phyloP scores from a whole-genome alignment of 1,140 invertebrate genomes.

The Pseudomyrmex pallidus region DNA sequence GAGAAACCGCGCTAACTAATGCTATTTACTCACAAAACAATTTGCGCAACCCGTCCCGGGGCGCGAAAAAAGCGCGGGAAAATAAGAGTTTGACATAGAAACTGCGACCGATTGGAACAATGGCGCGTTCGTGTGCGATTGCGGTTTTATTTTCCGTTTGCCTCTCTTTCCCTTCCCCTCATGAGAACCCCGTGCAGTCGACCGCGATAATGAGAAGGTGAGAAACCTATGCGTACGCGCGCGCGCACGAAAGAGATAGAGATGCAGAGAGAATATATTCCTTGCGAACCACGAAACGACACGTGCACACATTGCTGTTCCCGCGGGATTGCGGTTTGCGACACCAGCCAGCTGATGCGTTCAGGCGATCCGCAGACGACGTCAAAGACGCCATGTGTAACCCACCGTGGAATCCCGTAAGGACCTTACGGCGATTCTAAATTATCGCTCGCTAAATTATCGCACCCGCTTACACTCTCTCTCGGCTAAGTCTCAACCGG shows the following conservation, averaged over 20 bases:
- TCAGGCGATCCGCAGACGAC: conserved; percentile 1
- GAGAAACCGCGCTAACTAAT: background rate
- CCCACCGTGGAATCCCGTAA: conserved; percentile 53
- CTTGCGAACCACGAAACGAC: background rate
- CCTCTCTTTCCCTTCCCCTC: background rate
- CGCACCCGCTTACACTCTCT: no score
- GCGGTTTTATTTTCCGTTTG: conserved; percentile 29
- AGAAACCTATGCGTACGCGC: background rate
- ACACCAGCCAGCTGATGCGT: conserved; percentile 7
- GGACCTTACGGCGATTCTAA: conserved; percentile 51
- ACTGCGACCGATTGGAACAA: conserved; percentile 10
- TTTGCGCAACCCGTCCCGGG: background rate
- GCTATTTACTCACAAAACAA: conserved; percentile 12
- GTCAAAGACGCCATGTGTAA: conserved; percentile 16
- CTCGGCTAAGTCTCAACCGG: no score
- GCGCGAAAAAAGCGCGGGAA: background rate
- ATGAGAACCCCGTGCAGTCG: conserved; percentile 17
- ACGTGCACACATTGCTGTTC: conserved; percentile 9
- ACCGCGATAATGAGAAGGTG: conserved; percentile 20
- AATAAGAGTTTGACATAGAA: conserved; percentile 12
- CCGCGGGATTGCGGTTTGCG: conserved; percentile 36
- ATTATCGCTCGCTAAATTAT: conserved; percentile 17
- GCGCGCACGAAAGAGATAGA: background rate
- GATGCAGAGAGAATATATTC: background rate
- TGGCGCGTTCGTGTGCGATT: conserved; percentile 2